Evolutionary conservation across 2,113 vertebrate genomes (phyloP).

Genomic region (Lathamus discolor): DNA sequence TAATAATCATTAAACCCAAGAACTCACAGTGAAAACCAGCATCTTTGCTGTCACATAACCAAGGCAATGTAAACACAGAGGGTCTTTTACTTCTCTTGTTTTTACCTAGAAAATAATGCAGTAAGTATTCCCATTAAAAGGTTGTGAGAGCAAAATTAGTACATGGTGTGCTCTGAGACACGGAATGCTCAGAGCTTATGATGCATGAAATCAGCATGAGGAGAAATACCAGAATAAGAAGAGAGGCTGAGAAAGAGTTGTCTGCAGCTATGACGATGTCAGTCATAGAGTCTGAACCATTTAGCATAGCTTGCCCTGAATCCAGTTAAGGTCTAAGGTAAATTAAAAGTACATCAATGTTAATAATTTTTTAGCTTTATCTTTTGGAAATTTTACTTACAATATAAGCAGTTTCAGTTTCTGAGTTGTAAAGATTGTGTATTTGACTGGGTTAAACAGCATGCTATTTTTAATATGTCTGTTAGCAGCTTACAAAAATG

Average conservation of each 20-base stretch:
- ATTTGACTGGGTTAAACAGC: background rate
- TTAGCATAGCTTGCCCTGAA: background rate
- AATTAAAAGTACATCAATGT: background rate
- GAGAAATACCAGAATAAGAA: slow-evolving; percentile 48
- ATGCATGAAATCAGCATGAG: slow-evolving; percentile 62
- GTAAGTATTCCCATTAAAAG: slow-evolving; percentile 53
- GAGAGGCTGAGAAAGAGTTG: background rate
- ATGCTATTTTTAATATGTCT: background rate
- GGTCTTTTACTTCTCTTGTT: background rate
- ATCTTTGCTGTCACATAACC: background rate
- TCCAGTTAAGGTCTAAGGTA: background rate
- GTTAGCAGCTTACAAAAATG: background rate
- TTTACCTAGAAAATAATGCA: slow-evolving; percentile 53
- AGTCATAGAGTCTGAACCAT: background rate
- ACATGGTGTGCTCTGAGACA: background rate
- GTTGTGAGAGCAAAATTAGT: slow-evolving; percentile 70
- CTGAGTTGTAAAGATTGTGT: background rate
- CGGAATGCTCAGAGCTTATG: slow-evolving; percentile 37
- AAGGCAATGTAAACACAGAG: slow-evolving; percentile 1
- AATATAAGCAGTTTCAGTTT: background rate
- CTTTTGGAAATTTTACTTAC: background rate
- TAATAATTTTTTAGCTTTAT: background rate
- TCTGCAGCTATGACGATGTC: slow-evolving; percentile 11
- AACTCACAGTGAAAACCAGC: background rate
- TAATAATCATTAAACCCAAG: background rate